These are phyloP conservation scores for Micromussa lordhowensis DNA, from an alignment of 92 coral and sea anemone genomes.

Conservation along the genomic window DNA sequence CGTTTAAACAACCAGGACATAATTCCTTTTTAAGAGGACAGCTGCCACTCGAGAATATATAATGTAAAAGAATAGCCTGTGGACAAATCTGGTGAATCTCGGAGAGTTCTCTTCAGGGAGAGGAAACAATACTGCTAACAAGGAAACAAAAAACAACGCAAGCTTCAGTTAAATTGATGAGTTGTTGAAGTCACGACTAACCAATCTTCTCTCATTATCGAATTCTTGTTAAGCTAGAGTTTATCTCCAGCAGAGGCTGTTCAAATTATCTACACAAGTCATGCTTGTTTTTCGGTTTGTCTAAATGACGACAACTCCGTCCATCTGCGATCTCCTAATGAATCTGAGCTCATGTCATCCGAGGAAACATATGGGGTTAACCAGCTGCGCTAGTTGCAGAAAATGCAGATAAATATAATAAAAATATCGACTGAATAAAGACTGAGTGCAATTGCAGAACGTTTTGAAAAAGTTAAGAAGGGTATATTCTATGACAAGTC, in stretches of 20 bases:
- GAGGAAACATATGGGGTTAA: background rate
- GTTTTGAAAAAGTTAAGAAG: background rate
- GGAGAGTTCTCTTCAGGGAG: background rate
- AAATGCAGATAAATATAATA: background rate
- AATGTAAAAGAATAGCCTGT: background rate
- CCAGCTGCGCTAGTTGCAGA: background rate
- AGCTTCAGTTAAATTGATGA: background rate
- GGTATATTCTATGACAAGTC: background rate
- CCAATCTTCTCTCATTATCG: background rate
- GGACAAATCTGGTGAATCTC: background rate
- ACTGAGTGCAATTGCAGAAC: background rate
- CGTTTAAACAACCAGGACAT: conserved; percentile 5
- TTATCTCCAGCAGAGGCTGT: background rate
- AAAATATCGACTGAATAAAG: background rate
- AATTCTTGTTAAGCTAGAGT: background rate
- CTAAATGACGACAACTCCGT: background rate
- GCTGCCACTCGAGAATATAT: background rate
- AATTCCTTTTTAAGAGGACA: background rate
- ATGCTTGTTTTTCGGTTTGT: background rate
- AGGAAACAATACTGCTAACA: background rate
- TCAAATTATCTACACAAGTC: background rate
- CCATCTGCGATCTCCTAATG: background rate
- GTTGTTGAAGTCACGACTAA: background rate
- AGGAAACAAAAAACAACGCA: background rate
- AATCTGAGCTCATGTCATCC: background rate